A percentile compares a stretch with the other conserved stretches of the same genome.
These are phyloP conservation scores for Antennarius striatus DNA, from an alignment of 2,113 vertebrate species.

Conservation along the genomic window DNA sequence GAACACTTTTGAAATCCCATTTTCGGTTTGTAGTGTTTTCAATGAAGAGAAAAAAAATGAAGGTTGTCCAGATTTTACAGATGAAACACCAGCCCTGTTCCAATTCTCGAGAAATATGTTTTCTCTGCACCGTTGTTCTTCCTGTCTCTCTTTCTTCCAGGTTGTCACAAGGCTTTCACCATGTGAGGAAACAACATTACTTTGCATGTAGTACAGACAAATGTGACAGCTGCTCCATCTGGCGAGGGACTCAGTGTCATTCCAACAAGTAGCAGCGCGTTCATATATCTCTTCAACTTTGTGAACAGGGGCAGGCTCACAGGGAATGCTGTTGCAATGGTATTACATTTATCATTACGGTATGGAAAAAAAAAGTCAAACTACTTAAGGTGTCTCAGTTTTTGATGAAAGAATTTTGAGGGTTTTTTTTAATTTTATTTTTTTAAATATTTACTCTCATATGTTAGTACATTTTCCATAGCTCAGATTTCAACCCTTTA, in stretches of 20 bases:
- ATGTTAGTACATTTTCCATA: too few species aligned
- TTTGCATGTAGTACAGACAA: slow-evolving; percentile 55
- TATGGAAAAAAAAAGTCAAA: slow-evolving; percentile 31
- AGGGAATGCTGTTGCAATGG: slow-evolving; percentile 1
- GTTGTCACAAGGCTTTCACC: slow-evolving; percentile 31
- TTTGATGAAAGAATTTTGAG: too few species aligned
- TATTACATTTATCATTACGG: slow-evolving; percentile 26
- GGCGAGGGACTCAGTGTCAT: slow-evolving; percentile 20
- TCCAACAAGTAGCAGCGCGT: slow-evolving; percentile 37
- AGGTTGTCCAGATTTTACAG: too few species aligned
- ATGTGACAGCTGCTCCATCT: slow-evolving; percentile 36
- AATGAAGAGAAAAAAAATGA: too few species aligned
- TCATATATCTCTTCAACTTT: slow-evolving; percentile 47
- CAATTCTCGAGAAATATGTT: not conserved
- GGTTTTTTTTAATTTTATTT: too few species aligned
- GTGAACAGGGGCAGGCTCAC: slow-evolving; percentile 10
- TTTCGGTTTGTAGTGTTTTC: too few species aligned
- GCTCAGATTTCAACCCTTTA: too few species aligned
- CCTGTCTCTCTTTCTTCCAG: not conserved
- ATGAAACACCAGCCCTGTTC: too few species aligned
- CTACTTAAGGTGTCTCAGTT: not conserved
- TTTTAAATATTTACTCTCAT: too few species aligned
- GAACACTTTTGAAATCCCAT: too few species aligned
- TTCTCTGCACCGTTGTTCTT: slow-evolving; percentile 1
- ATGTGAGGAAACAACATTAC: slow-evolving; percentile 28